Base-by-base conservation (phyloP, 2,113 vertebrate species). In the Megaceryle torquata region DNA sequence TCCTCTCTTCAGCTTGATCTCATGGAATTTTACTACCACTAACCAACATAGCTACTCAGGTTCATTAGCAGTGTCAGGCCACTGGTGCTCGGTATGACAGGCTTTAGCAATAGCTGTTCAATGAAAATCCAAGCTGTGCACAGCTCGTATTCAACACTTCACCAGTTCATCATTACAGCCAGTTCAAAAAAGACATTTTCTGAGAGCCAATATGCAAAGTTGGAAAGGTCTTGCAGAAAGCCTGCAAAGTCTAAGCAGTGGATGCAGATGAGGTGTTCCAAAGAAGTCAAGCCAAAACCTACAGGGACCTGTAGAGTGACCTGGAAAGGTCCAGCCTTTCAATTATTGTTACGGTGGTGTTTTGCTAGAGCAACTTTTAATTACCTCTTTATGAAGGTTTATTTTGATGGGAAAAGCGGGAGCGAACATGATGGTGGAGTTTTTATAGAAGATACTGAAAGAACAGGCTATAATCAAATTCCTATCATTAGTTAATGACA, bases 21-120 rank as follows among this genome's bases (percentile, higher is more conserved):
- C 37, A 18, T 19, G 29, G 43, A 56, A 48, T 71, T 64, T 83
- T 48, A 11, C 5, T 20, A 21, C 5, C 41, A 15, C 13, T 33
- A 50, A 37, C 13, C 68, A 83, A 31, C 29, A 14, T 1, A 35
- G 20, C 31, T 72, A 13, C 31, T 69, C 1, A 0, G 14, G 8
- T 37, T 48, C 35, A 21, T 31, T 5, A 31, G 18, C 7, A 46
- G 16, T 4, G 35, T 44, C 48, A 68, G 33, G 37, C 25, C 11
- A 53, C 39, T 53, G n/a, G 13, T 60, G 37, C 21, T 68, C 4
- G 5, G 6, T 2, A 20, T 0, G 6, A 48, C 6, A 14, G 37
- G 37, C 19, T 82, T 64, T 21, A 81, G 65, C 37, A 54, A 35
- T 5, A 82, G 37, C 13, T 31, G 9, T 20, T 60, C n/a, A 70